Conservation (phyloP, 2,797 vertebrate species). For the Liasis olivaceus region DNA sequence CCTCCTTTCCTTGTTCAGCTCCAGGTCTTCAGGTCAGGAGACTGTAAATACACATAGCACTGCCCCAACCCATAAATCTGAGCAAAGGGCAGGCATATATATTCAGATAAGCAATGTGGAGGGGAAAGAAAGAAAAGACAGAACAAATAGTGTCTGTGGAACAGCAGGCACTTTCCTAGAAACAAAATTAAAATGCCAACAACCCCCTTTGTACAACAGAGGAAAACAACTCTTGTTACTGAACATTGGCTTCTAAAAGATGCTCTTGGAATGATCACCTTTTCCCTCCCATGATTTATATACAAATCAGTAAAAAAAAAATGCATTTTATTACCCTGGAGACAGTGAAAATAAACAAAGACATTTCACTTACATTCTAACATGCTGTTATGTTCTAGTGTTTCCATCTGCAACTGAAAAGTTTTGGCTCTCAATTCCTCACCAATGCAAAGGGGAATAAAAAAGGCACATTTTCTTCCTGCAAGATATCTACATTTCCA, state of each 20-base stretch:
- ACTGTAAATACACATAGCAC: conserved; percentile 95
- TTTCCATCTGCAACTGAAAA: conserved; percentile 15
- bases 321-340: conserved; percentile 54
- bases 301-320: conserved; percentile 47
- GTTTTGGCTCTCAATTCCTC: conserved; percentile 57
- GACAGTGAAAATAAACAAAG: conserved; percentile 60
- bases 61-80: conserved; percentile 90
- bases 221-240: background rate
- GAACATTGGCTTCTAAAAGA: conserved; percentile 15
- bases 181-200: conserved; percentile 36
- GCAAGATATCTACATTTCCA: conserved; percentile 64
- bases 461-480: conserved; percentile 54
- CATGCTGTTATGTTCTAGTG: conserved; percentile 34
- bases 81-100: conserved; percentile 79
- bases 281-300: conserved; percentile 28
- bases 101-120: conserved; percentile 76
- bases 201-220: background rate
- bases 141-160: conserved; percentile 40
- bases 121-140: background rate
- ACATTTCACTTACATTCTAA: conserved; percentile 51
- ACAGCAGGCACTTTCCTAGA: conserved; percentile 38
- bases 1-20: conserved; percentile 81
- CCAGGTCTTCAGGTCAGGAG: conserved; percentile 89
- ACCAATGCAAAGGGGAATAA: conserved; percentile 46
- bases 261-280: background rate